phyloP scores from a whole-genome alignment of 2,113 vertebrate genomes.

The Erinaceus europaeus region DNA sequence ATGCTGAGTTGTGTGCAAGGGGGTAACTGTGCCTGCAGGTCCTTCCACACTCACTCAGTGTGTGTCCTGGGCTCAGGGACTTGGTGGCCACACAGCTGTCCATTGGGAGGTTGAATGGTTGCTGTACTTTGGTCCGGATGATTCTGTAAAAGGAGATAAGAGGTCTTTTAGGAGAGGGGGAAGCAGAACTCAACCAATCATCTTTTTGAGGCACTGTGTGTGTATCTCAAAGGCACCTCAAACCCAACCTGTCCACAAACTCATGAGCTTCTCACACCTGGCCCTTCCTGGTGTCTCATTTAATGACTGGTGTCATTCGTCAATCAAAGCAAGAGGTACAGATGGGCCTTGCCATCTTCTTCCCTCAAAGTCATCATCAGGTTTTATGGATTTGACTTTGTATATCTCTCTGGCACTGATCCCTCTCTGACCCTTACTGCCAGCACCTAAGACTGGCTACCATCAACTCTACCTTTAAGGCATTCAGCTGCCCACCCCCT shows the following conservation, averaged over 20 bases:
- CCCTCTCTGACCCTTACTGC: background rate
- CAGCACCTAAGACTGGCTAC: background rate
- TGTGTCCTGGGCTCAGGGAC: slow-evolving; percentile 90
- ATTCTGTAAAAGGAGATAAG: slow-evolving; percentile 81
- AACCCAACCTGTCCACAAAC: background rate
- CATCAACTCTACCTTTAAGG: background rate
- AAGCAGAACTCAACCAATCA: rapidly evolving
- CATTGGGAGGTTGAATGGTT: slow-evolving; percentile 91
- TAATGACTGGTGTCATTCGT: background rate
- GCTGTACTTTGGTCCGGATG: slow-evolving; percentile 94
- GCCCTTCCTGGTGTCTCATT: background rate
- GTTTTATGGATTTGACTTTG: background rate
- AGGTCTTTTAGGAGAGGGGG: background rate
- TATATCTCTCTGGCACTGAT: background rate
- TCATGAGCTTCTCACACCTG: background rate
- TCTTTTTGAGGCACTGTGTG: background rate
- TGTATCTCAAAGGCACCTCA: background rate
- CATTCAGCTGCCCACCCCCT: background rate
- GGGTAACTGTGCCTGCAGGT: too few relatives aligned
- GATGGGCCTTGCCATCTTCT: too few relatives aligned
- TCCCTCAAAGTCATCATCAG: rapidly evolving
- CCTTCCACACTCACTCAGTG: slow-evolving; percentile 84
- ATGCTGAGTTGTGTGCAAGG: background rate
- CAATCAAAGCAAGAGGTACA: background rate
- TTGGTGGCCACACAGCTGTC: slow-evolving; percentile 85